Conservation (phyloP, 2,797 vertebrate genomes). For the Rhinella marina region DNA sequence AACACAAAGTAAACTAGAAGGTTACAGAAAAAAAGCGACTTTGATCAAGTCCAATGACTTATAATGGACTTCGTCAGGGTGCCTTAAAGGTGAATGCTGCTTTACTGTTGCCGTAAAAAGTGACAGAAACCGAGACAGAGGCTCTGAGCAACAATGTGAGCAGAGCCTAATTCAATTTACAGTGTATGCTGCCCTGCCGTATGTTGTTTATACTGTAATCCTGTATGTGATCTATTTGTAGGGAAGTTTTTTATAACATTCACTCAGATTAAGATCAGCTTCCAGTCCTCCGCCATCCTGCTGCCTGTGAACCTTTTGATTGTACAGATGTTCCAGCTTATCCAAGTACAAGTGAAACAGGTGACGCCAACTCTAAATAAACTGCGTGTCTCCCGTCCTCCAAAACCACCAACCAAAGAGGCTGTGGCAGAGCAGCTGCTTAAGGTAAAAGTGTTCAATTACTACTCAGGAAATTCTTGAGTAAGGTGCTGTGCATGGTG, state of each 20-base stretch:
- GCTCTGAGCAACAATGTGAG: not conserved
- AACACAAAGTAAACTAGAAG: too few relatives aligned
- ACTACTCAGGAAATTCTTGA: not conserved
- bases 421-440: conserved; percentile 19
- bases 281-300: conserved; percentile 64
- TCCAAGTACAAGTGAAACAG: conserved; percentile 33
- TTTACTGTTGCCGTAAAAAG: not conserved
- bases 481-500: not conserved
- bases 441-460: conserved; percentile 57
- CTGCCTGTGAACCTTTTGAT: conserved; percentile 63
- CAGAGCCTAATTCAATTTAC: not conserved
- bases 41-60: too few relatives aligned
- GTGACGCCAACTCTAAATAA: conserved; percentile 39
- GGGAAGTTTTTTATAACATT: conserved; percentile 64
- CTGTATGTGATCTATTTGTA: not conserved
- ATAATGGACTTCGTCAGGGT: too few relatives aligned
- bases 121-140: not conserved
- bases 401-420: not conserved
- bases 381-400: not conserved
- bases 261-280: conserved; percentile 63
- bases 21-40: too few relatives aligned
- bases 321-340: conserved; percentile 64
- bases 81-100: too few relatives aligned
- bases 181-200: not conserved
- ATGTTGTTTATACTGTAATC: not conserved